A percentile compares a stretch with the other conserved stretches of the same genome.
These are phyloP conservation scores for Eudasyphora cyanicolor DNA, from an alignment of 2,888 invertebrate species.

Conservation along the genomic window DNA sequence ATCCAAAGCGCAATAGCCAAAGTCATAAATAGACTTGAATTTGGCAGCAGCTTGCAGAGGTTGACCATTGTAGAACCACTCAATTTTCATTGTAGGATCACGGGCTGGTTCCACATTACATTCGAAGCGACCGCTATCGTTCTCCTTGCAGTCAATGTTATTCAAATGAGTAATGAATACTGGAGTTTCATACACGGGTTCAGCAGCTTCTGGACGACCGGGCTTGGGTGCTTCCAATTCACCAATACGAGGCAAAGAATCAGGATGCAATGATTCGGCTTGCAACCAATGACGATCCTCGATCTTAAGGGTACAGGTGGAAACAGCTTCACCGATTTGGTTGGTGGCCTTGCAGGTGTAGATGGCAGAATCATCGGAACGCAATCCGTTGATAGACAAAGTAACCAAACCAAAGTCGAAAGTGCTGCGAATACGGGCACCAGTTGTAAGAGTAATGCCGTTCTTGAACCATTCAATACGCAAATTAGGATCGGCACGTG, in stretches of 20 bases:
- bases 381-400: constrained; percentile 91
- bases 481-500: constrained; percentile 92
- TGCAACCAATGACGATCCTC: constrained; percentile 93
- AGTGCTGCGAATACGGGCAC: constrained; percentile 93
- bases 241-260: constrained; percentile 91
- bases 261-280: constrained; percentile 93
- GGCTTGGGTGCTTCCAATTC: constrained; percentile 90
- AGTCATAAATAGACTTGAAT: constrained; percentile 96
- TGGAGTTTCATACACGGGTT: constrained; percentile 90
- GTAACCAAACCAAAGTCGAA: constrained; percentile 98
- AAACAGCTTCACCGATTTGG: constrained; percentile 95
- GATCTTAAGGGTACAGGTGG: constrained; percentile 93
- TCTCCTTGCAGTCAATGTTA: constrained; percentile 93
- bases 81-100: constrained; percentile 93
- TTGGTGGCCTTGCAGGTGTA: constrained; percentile 98
- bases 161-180: constrained; percentile 95
- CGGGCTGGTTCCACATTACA: constrained; percentile 95
- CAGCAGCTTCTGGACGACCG: constrained; percentile 85
- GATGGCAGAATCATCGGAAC: constrained; percentile 95
- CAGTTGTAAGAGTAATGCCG: constrained; percentile 91
- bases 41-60: constrained; percentile 93
- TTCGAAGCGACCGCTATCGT: constrained; percentile 93
- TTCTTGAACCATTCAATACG: constrained; percentile 96
- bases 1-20: constrained; percentile 96
- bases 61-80: constrained; percentile 97